A percentile compares a stretch with the other conserved stretches of the same genome.
Conservation (phyloP, 2,113 vertebrate species). For the Neodontobutis hainanensis region DNA sequence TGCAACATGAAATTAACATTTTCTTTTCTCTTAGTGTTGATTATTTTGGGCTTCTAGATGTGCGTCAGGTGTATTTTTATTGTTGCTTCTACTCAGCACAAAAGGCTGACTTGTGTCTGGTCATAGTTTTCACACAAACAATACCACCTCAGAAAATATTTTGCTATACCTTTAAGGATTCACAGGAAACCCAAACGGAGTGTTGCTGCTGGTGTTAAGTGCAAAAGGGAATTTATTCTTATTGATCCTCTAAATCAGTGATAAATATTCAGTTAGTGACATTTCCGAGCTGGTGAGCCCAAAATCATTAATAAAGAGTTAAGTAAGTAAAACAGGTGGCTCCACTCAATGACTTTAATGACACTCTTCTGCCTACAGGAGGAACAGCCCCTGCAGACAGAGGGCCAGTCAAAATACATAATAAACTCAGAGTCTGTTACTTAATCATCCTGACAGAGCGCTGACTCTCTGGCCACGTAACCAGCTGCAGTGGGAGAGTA, state of each 20-base stretch:
- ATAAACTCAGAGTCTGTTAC: conserved; percentile 20
- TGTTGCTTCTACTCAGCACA: not conserved
- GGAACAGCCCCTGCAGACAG: too few relatives aligned
- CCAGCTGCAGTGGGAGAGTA: conserved; percentile 38
- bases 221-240: conserved; percentile 20
- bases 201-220: conserved; percentile 30
- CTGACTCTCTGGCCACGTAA: conserved; percentile 32
- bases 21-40: not conserved
- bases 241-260: conserved; percentile 13
- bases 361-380: too few relatives aligned
- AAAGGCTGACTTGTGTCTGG: not conserved
- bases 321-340: not conserved
- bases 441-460: conserved; percentile 44
- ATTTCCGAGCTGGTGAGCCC: conserved; percentile 40
- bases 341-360: not conserved
- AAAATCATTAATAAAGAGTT: conserved; percentile 20
- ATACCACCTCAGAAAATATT: too few relatives aligned
- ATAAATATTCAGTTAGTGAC: conserved; percentile 52
- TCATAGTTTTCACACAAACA: too few relatives aligned
- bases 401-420: too few relatives aligned
- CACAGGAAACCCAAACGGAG: conserved; percentile 30
- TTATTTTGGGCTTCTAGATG: not conserved
- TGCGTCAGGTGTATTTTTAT: not conserved
- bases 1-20: not conserved
- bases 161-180: conserved; percentile 26